These are phyloP conservation scores for Chymomyza costata DNA, from an alignment of 1,140 invertebrate genomes.

Conservation along the genomic window DNA sequence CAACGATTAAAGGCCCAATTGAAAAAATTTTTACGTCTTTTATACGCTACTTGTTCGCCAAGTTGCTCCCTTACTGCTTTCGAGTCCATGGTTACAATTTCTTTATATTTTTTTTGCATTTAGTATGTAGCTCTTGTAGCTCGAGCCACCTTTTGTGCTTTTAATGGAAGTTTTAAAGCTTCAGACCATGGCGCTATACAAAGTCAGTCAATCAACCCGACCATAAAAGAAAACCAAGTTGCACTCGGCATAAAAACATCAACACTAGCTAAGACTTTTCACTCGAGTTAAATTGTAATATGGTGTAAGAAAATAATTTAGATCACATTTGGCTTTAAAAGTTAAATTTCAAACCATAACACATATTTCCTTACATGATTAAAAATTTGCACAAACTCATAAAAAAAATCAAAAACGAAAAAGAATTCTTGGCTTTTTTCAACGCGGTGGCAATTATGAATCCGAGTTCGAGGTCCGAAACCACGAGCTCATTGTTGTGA, in stretches of 20 bases:
- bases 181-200: constrained; percentile 32
- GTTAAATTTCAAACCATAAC: too few species aligned
- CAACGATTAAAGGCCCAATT: constrained; percentile 10
- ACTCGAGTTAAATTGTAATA: too few species aligned
- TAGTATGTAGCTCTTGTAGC: not conserved
- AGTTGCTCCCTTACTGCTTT: constrained; percentile 22
- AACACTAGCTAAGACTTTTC: too few species aligned
- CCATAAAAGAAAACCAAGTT: not conserved
- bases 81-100: constrained; percentile 51
- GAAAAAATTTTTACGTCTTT: constrained; percentile 16
- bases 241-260: not conserved
- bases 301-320: too few species aligned
- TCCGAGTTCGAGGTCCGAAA: too few species aligned
- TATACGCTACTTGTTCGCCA: constrained; percentile 17
- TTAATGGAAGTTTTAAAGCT: constrained; percentile 69
- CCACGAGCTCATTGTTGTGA: too few species aligned
- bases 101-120: constrained; percentile 17
- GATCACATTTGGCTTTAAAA: too few species aligned
- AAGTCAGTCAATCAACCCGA: not conserved
- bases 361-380: too few species aligned
- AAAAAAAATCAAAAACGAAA: too few species aligned
- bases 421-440: too few species aligned
- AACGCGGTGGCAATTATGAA: too few species aligned
- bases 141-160: constrained; percentile 35
- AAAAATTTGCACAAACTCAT: too few species aligned